Evolutionary conservation across 30 jellyfish, hydroid and myxozoan genomes (phyloP).

Genomic region (Mastigias papua): DNA sequence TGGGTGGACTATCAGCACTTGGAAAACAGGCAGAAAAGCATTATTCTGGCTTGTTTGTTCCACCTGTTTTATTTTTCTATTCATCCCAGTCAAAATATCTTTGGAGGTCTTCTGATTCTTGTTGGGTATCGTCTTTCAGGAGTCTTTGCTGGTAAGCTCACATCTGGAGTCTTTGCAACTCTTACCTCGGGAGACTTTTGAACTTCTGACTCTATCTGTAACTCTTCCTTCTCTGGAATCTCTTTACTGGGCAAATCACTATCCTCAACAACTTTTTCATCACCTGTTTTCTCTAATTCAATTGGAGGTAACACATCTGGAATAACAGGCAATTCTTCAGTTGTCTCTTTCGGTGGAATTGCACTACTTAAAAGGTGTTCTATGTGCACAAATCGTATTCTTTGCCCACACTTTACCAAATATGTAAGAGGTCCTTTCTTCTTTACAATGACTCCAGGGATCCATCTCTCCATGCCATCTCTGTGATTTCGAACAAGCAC

Average conservation of each 20-base stretch:
- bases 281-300: constrained; percentile 51
- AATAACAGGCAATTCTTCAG: constrained; percentile 57
- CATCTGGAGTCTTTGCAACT: constrained; percentile 56
- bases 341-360: constrained; percentile 53
- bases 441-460: constrained; percentile 56
- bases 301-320: constrained; percentile 33
- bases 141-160: constrained; percentile 57
- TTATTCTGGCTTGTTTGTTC: constrained; percentile 46
- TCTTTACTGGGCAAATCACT: constrained; percentile 43
- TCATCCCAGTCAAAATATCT: constrained; percentile 49
- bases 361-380: constrained; percentile 50
- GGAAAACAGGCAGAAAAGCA: constrained; percentile 52
- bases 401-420: constrained; percentile 38
- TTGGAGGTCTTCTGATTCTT: constrained; percentile 55
- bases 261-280: constrained; percentile 32
- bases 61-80: constrained; percentile 44
- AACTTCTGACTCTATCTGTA: constrained; percentile 39
- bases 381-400: constrained; percentile 47
- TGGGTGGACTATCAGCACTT: constrained; percentile 62
- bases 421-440: constrained; percentile 47
- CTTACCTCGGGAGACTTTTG: constrained; percentile 57
- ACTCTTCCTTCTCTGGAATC: constrained; percentile 46
- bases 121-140: constrained; percentile 49
- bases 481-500: constrained; percentile 51
- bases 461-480: constrained; percentile 57